These are phyloP conservation scores for Netelia fuscicornis DNA, from an alignment of 2,888 invertebrate genomes.

Conservation along the genomic window DNA sequence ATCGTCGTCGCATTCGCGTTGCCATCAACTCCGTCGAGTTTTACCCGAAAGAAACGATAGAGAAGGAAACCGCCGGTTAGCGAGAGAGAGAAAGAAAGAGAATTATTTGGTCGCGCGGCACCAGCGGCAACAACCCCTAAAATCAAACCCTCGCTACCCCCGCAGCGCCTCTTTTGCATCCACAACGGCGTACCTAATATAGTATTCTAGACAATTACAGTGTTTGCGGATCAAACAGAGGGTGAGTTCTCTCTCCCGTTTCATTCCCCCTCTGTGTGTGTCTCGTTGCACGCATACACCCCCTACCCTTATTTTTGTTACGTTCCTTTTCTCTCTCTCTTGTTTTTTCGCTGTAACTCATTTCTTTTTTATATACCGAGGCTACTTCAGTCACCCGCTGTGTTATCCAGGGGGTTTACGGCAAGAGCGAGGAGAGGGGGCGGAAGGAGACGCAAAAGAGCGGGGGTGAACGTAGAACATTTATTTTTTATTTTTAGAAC, in stretches of 20 bases:
- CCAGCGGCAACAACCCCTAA: slow-evolving; percentile 52
- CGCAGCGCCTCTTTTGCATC: slow-evolving; percentile 70
- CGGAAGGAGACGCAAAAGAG: background rate
- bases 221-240: slow-evolving; percentile 85
- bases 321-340: slow-evolving; percentile 46
- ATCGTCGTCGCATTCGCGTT: background rate
- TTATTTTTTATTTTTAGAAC: slow-evolving; percentile 22
- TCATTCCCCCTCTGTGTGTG: slow-evolving; percentile 42
- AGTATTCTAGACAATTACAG: slow-evolving; percentile 85
- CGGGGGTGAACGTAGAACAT: slow-evolving; percentile 12
- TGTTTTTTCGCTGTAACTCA: slow-evolving; percentile 8
- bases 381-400: slow-evolving; percentile 52
- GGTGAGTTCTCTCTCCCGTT: slow-evolving; percentile 71
- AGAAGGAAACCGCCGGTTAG: background rate
- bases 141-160: slow-evolving; percentile 58
- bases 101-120: slow-evolving; percentile 55
- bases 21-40: slow-evolving; percentile 44
- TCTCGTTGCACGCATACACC: slow-evolving; percentile 66
- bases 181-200: slow-evolving; percentile 81
- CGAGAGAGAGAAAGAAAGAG: slow-evolving; percentile 8
- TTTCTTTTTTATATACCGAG: background rate
- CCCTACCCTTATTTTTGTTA: slow-evolving; percentile 35
- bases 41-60: slow-evolving; percentile 26
- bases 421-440: slow-evolving; percentile 7
- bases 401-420: slow-evolving; percentile 43